Evolutionary conservation across 1,140 invertebrate species (phyloP), one percentile per base, ranked within the genome.

Genomic region (Episyrphus balteatus): DNA sequence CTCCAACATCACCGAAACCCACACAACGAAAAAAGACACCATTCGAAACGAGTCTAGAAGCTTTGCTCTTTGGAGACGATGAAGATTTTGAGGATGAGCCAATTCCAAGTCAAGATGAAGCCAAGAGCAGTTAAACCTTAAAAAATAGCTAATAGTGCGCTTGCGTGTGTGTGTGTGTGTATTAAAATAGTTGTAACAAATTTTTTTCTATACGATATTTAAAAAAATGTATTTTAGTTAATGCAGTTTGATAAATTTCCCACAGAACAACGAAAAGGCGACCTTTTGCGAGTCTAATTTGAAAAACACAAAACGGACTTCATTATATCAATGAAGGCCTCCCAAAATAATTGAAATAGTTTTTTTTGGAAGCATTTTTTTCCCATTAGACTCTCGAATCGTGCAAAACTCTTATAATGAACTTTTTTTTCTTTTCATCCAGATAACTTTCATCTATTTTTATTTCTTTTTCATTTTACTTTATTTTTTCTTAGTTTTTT

Each of bases 381-480:
- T 66, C 63, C 52, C 55, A 66, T 66, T 66, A 54, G 63, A 66
- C 63, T 66, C 58, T 55, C 63, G 63, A 66, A 62, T 66, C 59
- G 63, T 61, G 54, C 53, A 17, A 47, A 21, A 41, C 19, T 6
- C 6, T 18, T 39, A 19, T 41, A 2, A 18, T 42, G 26, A 31
- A 26, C 15, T 42, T 42, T 14, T 42, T 26, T 26, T 26, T 26
- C 21, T 5, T 26, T 26, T 8, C 3, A 26, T 26, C 21, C 21
- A 26, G 8, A 26, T 26, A 26, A 26, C 21, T 5, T n/a, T n/a
- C n/a, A n/a, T n/a, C n/a, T n/a, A n/a, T n/a, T n/a, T n/a, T n/a
- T 3, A 26, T 26, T 26, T 26, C 8, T 26, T 26, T 26, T 26
- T 26, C 8, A 26, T 26, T 26, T 26, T 26, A 26, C 8, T 26